phyloP scores from a whole-genome alignment of 2,888 invertebrate species.

The Leptinotarsa peninsularis region DNA sequence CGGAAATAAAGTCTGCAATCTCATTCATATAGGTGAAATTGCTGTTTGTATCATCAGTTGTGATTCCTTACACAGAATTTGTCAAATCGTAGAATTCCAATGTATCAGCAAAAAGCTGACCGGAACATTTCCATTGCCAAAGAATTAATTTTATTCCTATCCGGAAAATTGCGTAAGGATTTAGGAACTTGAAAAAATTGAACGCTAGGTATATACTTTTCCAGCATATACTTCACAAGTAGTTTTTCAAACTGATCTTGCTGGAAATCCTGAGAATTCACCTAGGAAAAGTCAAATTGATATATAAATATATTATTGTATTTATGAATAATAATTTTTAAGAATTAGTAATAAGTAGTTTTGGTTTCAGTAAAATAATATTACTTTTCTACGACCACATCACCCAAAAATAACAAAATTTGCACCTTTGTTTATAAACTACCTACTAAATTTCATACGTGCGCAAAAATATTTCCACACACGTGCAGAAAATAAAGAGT shows the following conservation, averaged over 20 bases:
- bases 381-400: conserved; percentile 16
- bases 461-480: conserved; percentile 18
- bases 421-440: not conserved
- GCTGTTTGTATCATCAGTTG: conserved; percentile 45
- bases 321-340: conserved; percentile 10
- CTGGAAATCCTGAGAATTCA: conserved; percentile 11
- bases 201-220: conserved; percentile 30
- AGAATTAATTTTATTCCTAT: conserved; percentile 28
- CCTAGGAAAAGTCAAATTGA: conserved; percentile 6
- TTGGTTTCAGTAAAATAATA: not conserved
- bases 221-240: conserved; percentile 24
- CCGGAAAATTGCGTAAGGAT: conserved; percentile 23
- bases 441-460: conserved; percentile 10
- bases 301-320: conserved; percentile 17
- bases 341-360: too few relatives aligned
- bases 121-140: conserved; percentile 26
- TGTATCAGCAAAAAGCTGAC: conserved; percentile 39
- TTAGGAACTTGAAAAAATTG: conserved; percentile 35
- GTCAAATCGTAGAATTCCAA: conserved; percentile 41
- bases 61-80: conserved; percentile 46
- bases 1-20: conserved; percentile 35
- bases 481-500: conserved; percentile 17
- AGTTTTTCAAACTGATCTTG: conserved; percentile 18
- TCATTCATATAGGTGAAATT: conserved; percentile 48
- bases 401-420: conserved; percentile 9